Percentiles rank a stretch among this genome's conserved stretches.
Conservation (phyloP, 2,888 invertebrate species). For the Steinernema scapterisci region DNA sequence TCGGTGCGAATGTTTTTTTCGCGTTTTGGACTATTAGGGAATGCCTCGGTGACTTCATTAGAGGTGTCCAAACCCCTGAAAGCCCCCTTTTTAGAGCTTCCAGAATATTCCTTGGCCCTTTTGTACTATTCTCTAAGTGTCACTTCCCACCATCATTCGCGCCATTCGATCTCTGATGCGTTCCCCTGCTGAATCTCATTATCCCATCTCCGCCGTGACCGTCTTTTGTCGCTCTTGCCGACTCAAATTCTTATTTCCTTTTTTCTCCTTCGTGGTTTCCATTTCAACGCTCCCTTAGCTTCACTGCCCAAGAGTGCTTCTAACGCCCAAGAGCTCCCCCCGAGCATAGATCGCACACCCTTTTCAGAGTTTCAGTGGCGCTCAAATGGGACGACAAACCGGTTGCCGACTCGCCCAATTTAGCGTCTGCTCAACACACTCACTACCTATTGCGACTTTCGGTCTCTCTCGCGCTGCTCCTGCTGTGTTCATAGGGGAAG, state of each 20-base stretch:
- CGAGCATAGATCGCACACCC: not conserved
- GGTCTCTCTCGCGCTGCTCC: not conserved
- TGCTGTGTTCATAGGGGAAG: no score
- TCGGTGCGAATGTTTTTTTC: no score
- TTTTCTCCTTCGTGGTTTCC: not conserved
- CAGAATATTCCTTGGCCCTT: no score
- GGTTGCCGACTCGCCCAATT: slow-evolving; percentile 8
- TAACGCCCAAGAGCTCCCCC: not conserved
- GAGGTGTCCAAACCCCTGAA: no score
- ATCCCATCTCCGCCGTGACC: not conserved
- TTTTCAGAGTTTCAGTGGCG: slow-evolving; percentile 1
- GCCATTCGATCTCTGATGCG: not conserved
- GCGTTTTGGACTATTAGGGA: no score
- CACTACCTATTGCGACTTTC: not conserved
- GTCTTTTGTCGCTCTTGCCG: not conserved
- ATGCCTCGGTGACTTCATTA: no score
- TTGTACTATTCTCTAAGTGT: not conserved
- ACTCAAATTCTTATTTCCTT: not conserved
- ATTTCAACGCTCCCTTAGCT: not conserved
- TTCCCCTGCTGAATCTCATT: slow-evolving; percentile 1
- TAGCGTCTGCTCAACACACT: not conserved
- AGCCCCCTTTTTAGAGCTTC: no score
- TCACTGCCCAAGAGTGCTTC: no score
- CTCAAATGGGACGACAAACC: slow-evolving; percentile 6
- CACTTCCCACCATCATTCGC: not conserved